Evolutionary conservation across 2,888 invertebrate genomes (phyloP), one percentile per base, ranked within the genome.

Genomic region (Tethea ocularis): DNA sequence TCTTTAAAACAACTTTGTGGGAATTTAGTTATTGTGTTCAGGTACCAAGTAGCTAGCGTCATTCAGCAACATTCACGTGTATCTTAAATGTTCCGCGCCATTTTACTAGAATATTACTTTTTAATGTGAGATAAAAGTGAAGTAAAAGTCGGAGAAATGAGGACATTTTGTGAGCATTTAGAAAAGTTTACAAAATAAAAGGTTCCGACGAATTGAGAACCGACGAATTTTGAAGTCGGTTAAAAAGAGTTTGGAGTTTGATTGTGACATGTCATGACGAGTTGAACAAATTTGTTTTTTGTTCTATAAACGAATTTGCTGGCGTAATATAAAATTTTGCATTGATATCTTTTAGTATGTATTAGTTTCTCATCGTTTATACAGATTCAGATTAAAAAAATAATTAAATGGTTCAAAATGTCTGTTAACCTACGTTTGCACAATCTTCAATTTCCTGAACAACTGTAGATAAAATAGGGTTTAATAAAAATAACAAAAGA

Each of bases 1-100:
- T 73, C 76, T 76, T 77, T 74, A 65, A 68, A 77, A 73, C 72
- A 76, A 75, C 69, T 75, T 66, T 67, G 69, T 62, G 64, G 54
- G 51, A 52, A 57, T 24, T 63, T 62, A 64, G 64, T 64, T 62
- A 65, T 64, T 68, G 61, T 61, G 26, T 63, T 55, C 57, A 58
- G 46, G 51, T 38, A n/a, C n/a, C n/a, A n/a, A n/a, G n/a, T n/a
- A n/a, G n/a, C n/a, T n/a, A n/a, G n/a, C n/a, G n/a, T n/a, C n/a
- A n/a, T n/a, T n/a, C n/a, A 36, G 26, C 8, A 13, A 20, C 26
- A 6, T 51, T 26, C 4, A 13, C 51, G 51, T 58, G 17, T 51
- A 7, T 59, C 54, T 61, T 60, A 58, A 72, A 59, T 62, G 62
- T 61, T 52, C 57, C 15, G 23, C 65, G 62, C 59, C 61, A 61